Evolutionary conservation across 2,797 vertebrate species (phyloP).

Genomic region (Notolabrus celidotus): DNA sequence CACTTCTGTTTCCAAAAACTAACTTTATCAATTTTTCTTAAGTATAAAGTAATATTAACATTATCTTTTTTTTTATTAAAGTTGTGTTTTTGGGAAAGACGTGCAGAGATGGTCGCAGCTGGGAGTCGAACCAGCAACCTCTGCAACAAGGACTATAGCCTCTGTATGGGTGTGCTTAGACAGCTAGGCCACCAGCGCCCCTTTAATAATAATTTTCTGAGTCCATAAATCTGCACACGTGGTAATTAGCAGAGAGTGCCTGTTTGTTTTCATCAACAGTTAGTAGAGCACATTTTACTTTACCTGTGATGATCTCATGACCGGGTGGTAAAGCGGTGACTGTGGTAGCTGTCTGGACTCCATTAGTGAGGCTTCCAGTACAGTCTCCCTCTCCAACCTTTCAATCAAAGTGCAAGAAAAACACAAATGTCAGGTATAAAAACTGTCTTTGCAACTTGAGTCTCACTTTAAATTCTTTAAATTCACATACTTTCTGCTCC

Average conservation of each 20-base stretch:
- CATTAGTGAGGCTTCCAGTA: conserved; percentile 79
- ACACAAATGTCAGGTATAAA: not conserved
- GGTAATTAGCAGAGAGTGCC: not conserved
- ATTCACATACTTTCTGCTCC: not conserved
- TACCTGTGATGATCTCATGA: conserved; percentile 92
- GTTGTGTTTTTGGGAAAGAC: too few relatives aligned
- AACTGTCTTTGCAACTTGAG: too few relatives aligned
- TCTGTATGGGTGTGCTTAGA: too few relatives aligned
- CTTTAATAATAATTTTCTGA: too few relatives aligned
- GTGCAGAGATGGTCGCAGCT: too few relatives aligned
- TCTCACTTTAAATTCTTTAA: not conserved
- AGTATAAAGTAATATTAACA: too few relatives aligned
- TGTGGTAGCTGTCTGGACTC: conserved; percentile 74
- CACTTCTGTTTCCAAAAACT: too few relatives aligned
- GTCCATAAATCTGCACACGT: not conserved
- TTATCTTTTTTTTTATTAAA: too few relatives aligned
- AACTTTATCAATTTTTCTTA: too few relatives aligned
- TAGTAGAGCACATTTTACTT: conserved; percentile 4
- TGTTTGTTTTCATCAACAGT: not conserved
- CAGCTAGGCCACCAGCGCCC: too few relatives aligned
- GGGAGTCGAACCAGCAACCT: too few relatives aligned
- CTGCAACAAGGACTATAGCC: too few relatives aligned
- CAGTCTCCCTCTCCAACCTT: conserved; percentile 85
- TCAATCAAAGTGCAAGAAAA: conserved; percentile 3
- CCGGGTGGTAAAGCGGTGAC: conserved; percentile 85